These are phyloP conservation scores for Bruchidius siliquastri DNA, from an alignment of 2,888 invertebrate species.

Conservation along the genomic window DNA sequence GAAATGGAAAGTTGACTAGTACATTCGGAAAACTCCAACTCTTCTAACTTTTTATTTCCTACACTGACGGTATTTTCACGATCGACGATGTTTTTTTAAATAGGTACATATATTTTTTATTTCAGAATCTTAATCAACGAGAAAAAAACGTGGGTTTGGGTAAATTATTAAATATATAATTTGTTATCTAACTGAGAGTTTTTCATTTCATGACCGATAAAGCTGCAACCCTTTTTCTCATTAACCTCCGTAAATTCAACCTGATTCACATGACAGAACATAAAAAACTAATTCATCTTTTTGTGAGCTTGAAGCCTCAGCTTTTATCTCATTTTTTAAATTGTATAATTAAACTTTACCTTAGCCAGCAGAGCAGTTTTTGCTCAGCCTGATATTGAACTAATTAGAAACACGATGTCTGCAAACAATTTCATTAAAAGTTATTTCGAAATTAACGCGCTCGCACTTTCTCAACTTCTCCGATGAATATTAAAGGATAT, in stretches of 20 bases:
- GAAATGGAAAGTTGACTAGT: too few species aligned
- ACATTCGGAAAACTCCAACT: too few species aligned
- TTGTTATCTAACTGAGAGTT: too few species aligned
- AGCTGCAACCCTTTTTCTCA: neutral
- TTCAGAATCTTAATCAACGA: too few species aligned
- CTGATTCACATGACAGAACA: neutral
- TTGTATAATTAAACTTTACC: neutral
- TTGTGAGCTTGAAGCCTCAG: neutral
- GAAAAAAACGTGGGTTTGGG: too few species aligned
- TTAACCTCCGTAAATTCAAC: neutral
- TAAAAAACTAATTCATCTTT: neutral
- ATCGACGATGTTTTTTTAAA: too few species aligned
- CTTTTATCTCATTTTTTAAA: neutral
- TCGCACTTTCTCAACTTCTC: neutral
- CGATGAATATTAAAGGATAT: neutral
- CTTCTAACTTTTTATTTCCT: too few species aligned
- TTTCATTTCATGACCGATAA: too few species aligned
- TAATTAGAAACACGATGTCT: neutral
- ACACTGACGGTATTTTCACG: too few species aligned
- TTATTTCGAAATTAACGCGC: neutral
- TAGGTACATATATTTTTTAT: too few species aligned
- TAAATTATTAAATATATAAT: too few species aligned
- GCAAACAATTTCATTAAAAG: neutral
- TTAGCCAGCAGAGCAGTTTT: neutral
- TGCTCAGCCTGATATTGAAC: neutral